Conservation (phyloP, 2,797 vertebrate species). For the Esox masquinongy region DNA sequence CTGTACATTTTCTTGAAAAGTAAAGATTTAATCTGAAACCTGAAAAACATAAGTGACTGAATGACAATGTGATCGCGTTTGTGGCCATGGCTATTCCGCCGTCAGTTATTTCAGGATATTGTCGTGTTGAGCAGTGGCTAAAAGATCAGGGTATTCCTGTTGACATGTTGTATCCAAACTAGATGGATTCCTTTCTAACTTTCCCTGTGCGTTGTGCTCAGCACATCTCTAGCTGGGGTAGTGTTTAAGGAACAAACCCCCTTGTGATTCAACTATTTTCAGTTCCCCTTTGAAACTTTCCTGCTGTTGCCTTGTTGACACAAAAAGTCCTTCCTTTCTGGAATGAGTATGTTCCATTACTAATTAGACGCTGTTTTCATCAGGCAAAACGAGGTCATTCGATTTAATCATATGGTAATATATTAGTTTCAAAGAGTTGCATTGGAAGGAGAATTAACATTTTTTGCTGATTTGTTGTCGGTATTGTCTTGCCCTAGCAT, state of each 20-base stretch:
- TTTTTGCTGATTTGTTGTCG: constrained; percentile 7
- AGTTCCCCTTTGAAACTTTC: constrained; percentile 40
- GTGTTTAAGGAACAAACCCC: constrained; percentile 20
- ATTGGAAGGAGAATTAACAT: constrained; percentile 11
- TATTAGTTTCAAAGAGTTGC: constrained; percentile 31
- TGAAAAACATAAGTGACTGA: too few species aligned
- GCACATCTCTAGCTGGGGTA: not conserved
- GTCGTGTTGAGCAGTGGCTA: not conserved
- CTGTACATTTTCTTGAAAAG: too few species aligned
- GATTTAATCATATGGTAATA: constrained; percentile 22
- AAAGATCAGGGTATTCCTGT: not conserved
- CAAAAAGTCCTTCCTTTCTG: constrained; percentile 25
- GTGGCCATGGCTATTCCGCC: not conserved
- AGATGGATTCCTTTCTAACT: not conserved
- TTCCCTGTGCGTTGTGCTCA: too few species aligned
- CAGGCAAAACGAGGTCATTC: constrained; percentile 40
- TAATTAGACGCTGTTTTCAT: constrained; percentile 49
- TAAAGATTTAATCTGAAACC: too few species aligned
- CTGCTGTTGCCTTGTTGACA: constrained; percentile 44
- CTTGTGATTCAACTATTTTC: constrained; percentile 31
- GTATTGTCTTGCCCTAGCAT: not conserved
- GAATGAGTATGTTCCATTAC: constrained; percentile 28
- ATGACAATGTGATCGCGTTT: not conserved
- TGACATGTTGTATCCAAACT: not conserved
- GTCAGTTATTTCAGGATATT: not conserved